A percentile compares a stretch with the other conserved stretches of the same genome.
phyloP scores from a whole-genome alignment of 35 echinoderm and acorn worm genomes.

The Lytechinus variegatus region DNA sequence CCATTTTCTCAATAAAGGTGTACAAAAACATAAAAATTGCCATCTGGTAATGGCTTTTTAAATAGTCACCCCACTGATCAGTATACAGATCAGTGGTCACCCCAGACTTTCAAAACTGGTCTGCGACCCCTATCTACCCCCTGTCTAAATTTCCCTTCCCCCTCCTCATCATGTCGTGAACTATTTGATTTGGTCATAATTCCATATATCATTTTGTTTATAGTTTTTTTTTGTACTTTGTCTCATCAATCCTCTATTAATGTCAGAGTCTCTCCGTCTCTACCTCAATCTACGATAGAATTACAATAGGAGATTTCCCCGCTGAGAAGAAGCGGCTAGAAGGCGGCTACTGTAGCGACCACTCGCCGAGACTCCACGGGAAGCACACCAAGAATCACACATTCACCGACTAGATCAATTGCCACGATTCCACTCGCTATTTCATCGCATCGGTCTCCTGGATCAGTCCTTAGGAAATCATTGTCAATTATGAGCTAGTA shows the following conservation, averaged over 20 bases:
- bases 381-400: slow-evolving; percentile 20
- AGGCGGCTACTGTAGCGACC: slow-evolving; percentile 43
- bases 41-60: no score
- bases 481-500: no score
- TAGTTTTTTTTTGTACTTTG: background rate
- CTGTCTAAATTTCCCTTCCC: no score
- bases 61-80: no score
- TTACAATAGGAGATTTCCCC: background rate
- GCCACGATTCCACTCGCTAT: background rate
- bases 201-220: background rate
- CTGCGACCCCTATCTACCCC: no score
- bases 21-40: no score
- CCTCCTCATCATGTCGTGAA: no score
- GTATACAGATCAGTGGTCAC: no score
- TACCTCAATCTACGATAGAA: background rate
- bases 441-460: background rate
- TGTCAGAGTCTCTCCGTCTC: background rate
- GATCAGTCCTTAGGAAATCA: no score
- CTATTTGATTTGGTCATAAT: background rate
- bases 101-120: no score
- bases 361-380: slow-evolving; percentile 37
- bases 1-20: no score
- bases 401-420: background rate
- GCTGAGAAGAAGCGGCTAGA: slow-evolving; percentile 7
- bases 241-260: background rate